These are phyloP conservation scores for Anarsia innoxiella DNA, from an alignment of 2,888 invertebrate genomes.

Conservation along the genomic window DNA sequence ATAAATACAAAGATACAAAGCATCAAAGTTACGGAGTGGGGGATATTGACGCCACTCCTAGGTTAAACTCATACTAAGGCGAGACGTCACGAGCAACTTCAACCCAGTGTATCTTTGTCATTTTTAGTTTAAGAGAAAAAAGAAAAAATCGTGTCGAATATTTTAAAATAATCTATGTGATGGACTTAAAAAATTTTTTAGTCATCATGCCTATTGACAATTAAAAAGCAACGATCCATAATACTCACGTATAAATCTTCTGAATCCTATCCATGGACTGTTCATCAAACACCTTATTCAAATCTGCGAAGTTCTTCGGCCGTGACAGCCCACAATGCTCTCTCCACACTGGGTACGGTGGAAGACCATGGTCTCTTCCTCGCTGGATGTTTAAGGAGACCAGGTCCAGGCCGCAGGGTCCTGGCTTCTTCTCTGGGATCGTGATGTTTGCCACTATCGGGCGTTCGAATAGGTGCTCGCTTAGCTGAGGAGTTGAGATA, in stretches of 20 bases:
- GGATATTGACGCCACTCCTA: no score
- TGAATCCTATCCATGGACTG: conserved; percentile 77
- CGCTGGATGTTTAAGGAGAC: conserved; percentile 92
- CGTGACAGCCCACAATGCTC: conserved; percentile 81
- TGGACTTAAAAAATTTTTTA: no score
- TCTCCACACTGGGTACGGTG: conserved; percentile 85
- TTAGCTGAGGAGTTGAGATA: conserved; percentile 76
- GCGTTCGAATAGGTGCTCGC: conserved; percentile 80
- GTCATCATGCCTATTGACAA: no score
- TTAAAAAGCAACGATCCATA: no score
- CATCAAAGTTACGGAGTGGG: no score
- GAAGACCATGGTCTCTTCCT: conserved; percentile 91
- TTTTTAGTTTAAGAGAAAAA: no score
- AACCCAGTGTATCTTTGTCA: no score
- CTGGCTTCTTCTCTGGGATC: conserved; percentile 15
- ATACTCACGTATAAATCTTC: conserved; percentile 77
- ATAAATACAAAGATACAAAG: no score
- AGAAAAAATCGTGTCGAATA: no score
- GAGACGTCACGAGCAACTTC: no score
- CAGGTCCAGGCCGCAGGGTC: conserved; percentile 85
- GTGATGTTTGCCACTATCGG: conserved; percentile 32
- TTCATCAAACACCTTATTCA: conserved; percentile 78
- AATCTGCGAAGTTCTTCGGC: conserved; percentile 78
- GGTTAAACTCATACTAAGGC: no score
- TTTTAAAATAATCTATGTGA: no score